phyloP scores from a whole-genome alignment of 2,888 invertebrate species.

The Napeogenes sylphis region DNA sequence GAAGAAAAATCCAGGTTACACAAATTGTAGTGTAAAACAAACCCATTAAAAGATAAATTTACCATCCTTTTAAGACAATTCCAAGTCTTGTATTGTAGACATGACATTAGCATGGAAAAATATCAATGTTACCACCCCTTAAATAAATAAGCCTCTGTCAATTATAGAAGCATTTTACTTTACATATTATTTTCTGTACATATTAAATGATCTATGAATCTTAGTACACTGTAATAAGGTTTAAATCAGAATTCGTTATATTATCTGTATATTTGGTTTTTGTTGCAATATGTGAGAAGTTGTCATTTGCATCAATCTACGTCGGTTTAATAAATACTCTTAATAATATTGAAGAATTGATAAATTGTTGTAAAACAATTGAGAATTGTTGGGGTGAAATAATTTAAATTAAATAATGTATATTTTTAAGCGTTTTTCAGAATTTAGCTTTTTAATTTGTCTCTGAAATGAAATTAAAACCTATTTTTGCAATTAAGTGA shows the following conservation, averaged over 20 bases:
- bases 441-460: too few species aligned
- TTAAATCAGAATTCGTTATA: not conserved
- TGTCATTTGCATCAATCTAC: slow-evolving; percentile 72
- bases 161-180: slow-evolving; percentile 55
- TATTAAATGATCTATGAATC: slow-evolving; percentile 14
- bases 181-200: slow-evolving; percentile 32
- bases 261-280: slow-evolving; percentile 22
- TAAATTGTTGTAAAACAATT: not conserved
- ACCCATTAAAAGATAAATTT: too few species aligned
- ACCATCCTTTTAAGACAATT: not conserved
- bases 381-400: not conserved
- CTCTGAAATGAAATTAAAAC: too few species aligned
- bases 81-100: slow-evolving; percentile 33
- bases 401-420: too few species aligned
- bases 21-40: too few species aligned
- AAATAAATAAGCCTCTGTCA: slow-evolving; percentile 68
- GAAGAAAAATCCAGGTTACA: too few species aligned
- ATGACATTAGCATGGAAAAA: slow-evolving; percentile 43
- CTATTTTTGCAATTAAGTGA: too few species aligned
- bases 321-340: slow-evolving; percentile 60
- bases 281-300: slow-evolving; percentile 46
- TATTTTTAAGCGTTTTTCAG: too few species aligned
- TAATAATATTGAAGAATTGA: not conserved
- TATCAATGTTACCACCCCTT: slow-evolving; percentile 52
- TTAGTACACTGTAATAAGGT: slow-evolving; percentile 13